These are phyloP conservation scores for Xiphias gladius DNA, from an alignment of 2,113 vertebrate species.

Conservation along the genomic window DNA sequence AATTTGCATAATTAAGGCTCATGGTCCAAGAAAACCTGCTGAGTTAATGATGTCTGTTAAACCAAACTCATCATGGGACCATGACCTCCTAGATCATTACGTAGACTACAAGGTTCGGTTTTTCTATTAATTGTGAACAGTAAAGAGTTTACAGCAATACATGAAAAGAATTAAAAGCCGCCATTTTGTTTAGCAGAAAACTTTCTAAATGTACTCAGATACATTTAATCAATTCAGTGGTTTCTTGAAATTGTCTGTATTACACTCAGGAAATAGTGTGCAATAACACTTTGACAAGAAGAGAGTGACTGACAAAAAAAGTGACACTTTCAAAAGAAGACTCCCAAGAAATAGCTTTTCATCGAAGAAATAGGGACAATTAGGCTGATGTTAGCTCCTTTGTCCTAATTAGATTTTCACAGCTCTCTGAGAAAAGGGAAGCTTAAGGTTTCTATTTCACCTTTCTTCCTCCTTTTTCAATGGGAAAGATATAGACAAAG, in stretches of 20 bases:
- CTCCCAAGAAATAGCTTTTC: constrained; percentile 32
- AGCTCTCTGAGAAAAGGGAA: constrained; percentile 29
- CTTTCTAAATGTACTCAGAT: constrained; percentile 21
- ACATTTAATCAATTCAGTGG: constrained; percentile 13
- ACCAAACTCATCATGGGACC: background rate
- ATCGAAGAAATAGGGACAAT: constrained; percentile 28
- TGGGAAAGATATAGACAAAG: constrained; percentile 39
- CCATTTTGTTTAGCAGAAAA: constrained; percentile 8
- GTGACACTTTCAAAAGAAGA: constrained; percentile 15
- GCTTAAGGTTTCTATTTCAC: constrained; percentile 41
- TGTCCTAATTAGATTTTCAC: constrained; percentile 47
- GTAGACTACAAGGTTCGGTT: background rate
- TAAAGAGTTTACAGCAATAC: background rate
- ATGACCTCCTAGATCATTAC: background rate
- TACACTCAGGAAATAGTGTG: background rate
- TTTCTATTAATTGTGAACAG: constrained; percentile 4
- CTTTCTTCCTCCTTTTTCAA: constrained; percentile 24
- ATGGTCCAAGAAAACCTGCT: constrained; percentile 22
- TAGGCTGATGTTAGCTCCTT: constrained; percentile 25
- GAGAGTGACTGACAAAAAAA: constrained; percentile 48
- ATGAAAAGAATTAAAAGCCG: background rate
- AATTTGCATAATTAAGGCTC: constrained; percentile 44
- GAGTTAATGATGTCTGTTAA: constrained; percentile 16
- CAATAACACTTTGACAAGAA: constrained; percentile 29
- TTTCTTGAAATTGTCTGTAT: constrained; percentile 21